Evolutionary conservation across 1,140 invertebrate species (phyloP).

Genomic region (Lysiphlebus fabarum): DNA sequence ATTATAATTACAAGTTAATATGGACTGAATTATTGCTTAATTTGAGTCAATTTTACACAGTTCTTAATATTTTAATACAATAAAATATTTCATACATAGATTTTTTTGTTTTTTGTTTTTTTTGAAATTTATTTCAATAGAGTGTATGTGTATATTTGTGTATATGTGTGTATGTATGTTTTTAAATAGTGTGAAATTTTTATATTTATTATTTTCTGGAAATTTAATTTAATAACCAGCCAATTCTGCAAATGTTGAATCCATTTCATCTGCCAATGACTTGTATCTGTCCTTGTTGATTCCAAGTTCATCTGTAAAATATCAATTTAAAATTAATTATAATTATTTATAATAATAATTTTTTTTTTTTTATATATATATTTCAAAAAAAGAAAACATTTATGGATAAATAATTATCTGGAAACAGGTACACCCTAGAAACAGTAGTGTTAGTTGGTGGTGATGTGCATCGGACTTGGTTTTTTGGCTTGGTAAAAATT

Average conservation of each 20-base stretch:
- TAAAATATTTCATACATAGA: too few relatives aligned
- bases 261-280: slow-evolving; percentile 92
- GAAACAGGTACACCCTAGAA: slow-evolving; percentile 15
- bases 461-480: too few relatives aligned
- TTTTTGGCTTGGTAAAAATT: too few relatives aligned
- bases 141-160: neutral
- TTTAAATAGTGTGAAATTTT: neutral
- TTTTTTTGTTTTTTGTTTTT: neutral
- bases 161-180: neutral
- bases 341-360: neutral
- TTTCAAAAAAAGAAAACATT: slow-evolving; percentile 4
- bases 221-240: slow-evolving; percentile 67
- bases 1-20: too few relatives aligned
- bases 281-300: slow-evolving; percentile 99
- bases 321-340: slow-evolving; percentile 1
- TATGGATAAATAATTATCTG: slow-evolving; percentile 1
- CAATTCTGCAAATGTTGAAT: slow-evolving; percentile 88
- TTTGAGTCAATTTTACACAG: too few relatives aligned
- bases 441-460: too few relatives aligned
- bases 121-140: too few relatives aligned
- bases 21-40: too few relatives aligned
- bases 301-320: slow-evolving; percentile 86
- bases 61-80: too few relatives aligned
- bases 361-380: neutral
- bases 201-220: neutral